A percentile compares a stretch with the other conserved stretches of the same genome.
phyloP scores from a whole-genome alignment of 2,797 vertebrate species.

The Pangasius krempfi region DNA sequence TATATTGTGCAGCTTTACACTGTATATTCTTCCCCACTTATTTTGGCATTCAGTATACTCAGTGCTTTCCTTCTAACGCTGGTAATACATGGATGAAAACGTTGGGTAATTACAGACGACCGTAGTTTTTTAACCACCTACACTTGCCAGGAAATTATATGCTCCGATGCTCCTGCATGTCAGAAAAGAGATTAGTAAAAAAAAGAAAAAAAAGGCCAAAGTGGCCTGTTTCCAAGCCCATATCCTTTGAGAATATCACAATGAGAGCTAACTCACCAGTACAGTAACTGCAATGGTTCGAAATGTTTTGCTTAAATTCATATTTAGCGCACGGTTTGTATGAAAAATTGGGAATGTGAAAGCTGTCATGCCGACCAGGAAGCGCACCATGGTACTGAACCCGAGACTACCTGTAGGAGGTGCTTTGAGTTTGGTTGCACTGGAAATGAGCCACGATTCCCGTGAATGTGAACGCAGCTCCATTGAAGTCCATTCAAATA shows the following conservation, averaged over 20 bases:
- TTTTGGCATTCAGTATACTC: not conserved
- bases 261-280: not conserved
- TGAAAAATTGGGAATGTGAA: too few relatives aligned
- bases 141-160: constrained; percentile 1
- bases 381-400: too few relatives aligned
- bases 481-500: not conserved
- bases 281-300: not conserved
- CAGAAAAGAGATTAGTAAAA: not conserved
- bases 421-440: too few relatives aligned
- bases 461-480: too few relatives aligned
- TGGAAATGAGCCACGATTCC: too few relatives aligned
- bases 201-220: not conserved
- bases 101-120: not conserved
- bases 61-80: not conserved
- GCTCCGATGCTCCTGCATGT: not conserved
- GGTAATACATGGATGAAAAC: constrained; percentile 1
- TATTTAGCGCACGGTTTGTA: not conserved
- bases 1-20: too few relatives aligned
- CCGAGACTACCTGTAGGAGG: too few relatives aligned
- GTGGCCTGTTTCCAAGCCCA: not conserved
- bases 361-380: too few relatives aligned
- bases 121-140: not conserved
- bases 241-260: not conserved
- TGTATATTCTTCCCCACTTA: not conserved
- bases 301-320: not conserved